Conservation (phyloP, 2,797 vertebrate species). For the Emys orbicularis region DNA sequence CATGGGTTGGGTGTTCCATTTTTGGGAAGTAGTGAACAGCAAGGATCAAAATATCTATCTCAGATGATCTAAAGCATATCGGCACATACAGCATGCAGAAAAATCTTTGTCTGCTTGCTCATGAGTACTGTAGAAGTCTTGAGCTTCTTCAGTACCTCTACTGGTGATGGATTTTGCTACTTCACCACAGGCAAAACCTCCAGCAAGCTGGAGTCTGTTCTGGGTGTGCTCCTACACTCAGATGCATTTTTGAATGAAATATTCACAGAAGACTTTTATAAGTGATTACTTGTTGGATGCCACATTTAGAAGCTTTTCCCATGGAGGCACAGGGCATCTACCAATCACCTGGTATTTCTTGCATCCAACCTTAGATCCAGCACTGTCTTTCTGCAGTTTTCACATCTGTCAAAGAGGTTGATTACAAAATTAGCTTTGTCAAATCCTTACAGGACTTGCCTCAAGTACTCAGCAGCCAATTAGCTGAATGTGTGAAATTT, state of each 20-base stretch:
- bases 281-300: neutral
- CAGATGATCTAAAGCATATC: neutral
- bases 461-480: neutral
- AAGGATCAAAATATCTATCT: neutral
- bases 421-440: neutral
- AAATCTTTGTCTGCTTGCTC: neutral
- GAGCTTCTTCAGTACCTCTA: neutral
- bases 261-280: neutral
- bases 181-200: neutral
- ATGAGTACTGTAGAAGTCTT: neutral
- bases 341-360: neutral
- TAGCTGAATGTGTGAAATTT: neutral
- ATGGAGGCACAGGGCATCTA: neutral
- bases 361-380: neutral
- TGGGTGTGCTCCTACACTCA: neutral
- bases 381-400: neutral
- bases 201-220: neutral
- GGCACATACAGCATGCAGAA: neutral
- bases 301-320: neutral
- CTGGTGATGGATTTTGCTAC: neutral
- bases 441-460: neutral
- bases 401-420: neutral
- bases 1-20: neutral
- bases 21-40: neutral
- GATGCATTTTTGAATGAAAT: neutral